Conservation (phyloP, 92 coral and sea anemone genomes). For the Epizoanthus illoricatus region DNA sequence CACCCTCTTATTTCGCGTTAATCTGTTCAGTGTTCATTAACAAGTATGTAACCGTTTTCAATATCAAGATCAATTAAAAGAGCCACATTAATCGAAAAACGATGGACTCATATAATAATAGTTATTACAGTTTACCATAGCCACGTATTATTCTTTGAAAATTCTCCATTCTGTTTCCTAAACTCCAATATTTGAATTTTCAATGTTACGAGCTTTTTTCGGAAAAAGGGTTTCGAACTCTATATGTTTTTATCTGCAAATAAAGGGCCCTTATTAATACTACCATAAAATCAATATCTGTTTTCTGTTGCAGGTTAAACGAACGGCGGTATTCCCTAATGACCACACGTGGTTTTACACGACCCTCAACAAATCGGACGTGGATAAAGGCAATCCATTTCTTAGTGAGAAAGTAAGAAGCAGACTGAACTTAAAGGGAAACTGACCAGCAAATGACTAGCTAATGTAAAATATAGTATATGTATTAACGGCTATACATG, state of each 20-base stretch:
- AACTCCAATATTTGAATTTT: too few species aligned
- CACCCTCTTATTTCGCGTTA: too few species aligned
- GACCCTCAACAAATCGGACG: constrained; percentile 41
- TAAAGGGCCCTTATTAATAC: not conserved
- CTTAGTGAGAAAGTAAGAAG: constrained; percentile 18
- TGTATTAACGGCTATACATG: constrained; percentile 27
- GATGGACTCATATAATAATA: not conserved
- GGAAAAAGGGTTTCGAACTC: too few species aligned
- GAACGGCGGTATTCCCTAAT: constrained; percentile 59
- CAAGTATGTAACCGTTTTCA: not conserved
- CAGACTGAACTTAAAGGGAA: not conserved
- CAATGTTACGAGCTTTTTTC: too few species aligned
- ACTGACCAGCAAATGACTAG: too few species aligned
- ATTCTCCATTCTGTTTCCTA: too few species aligned
- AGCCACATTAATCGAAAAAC: too few species aligned
- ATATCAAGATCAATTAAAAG: not conserved
- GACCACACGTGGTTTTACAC: constrained; percentile 63
- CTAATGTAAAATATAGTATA: not conserved
- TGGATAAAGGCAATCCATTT: constrained; percentile 31
- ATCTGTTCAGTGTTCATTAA: too few species aligned
- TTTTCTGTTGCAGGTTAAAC: constrained; percentile 44
- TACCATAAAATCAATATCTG: not conserved
- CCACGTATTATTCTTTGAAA: too few species aligned
- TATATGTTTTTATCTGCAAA: too few species aligned
- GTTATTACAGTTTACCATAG: too few species aligned